Percentiles rank a stretch among this genome's conserved stretches.
These are phyloP conservation scores for Oryctes rhinoceros DNA, from an alignment of 1,140 invertebrate genomes.

Conservation along the genomic window DNA sequence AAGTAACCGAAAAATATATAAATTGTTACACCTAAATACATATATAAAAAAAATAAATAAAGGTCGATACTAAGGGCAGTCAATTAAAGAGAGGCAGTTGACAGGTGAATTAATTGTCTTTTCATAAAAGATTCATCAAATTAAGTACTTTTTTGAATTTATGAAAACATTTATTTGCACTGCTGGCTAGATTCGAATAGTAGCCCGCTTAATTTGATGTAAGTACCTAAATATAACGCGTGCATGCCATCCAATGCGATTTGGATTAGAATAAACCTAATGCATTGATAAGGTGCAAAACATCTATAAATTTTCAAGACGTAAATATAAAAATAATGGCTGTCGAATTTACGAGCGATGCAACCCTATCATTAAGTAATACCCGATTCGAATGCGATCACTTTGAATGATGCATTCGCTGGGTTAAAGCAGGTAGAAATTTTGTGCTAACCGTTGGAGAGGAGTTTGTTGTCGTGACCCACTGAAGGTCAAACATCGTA, in stretches of 20 bases:
- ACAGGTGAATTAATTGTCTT: background rate
- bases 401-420: background rate
- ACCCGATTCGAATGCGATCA: conserved; percentile 4
- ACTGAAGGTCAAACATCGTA: conserved; percentile 35
- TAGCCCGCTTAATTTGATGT: no score
- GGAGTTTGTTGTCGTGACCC: conserved; percentile 17
- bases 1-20: conserved; percentile 15
- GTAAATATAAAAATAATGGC: background rate
- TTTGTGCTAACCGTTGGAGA: conserved; percentile 22
- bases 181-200: no score
- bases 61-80: conserved; percentile 2
- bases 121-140: background rate
- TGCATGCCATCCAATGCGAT: no score
- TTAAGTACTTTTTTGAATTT: background rate
- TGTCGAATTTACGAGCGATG: conserved; percentile 5
- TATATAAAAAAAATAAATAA: conserved; percentile 12
- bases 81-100: background rate
- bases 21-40: background rate
- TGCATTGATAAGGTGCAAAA: background rate
- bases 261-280: background rate
- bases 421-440: conserved; percentile 13
- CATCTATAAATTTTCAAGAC: background rate
- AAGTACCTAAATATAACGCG: no score
- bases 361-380: conserved; percentile 27
- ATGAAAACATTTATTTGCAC: no score